phyloP scores from a whole-genome alignment of 2,113 vertebrate species.

The Mustela nigripes region DNA sequence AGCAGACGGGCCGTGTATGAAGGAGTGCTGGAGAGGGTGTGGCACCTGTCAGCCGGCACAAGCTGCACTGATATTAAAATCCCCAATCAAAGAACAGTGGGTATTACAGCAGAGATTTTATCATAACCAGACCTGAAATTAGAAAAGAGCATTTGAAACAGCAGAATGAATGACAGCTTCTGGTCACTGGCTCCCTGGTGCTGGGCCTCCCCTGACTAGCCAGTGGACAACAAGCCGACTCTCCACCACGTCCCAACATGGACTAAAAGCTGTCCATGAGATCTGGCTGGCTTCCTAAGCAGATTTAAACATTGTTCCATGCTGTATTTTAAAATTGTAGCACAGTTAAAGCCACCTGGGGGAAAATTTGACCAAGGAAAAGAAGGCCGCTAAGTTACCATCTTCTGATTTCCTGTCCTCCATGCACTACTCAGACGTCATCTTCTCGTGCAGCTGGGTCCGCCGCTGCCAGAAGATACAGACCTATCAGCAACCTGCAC shows the following conservation, averaged over 20 bases:
- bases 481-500: fast-evolving
- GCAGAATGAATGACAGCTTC: fast-evolving
- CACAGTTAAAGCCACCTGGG: background rate
- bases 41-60: background rate
- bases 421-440: fast-evolving
- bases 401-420: background rate
- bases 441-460: fast-evolving
- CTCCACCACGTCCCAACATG: background rate
- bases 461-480: too few species aligned
- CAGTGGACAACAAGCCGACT: background rate
- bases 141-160: fast-evolving
- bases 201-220: too few species aligned
- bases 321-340: background rate
- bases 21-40: fast-evolving
- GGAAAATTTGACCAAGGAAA: background rate
- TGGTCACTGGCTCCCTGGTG: fast-evolving
- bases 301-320: background rate
- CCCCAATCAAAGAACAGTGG: background rate
- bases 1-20: fast-evolving
- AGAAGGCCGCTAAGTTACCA: background rate
- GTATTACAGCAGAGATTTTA: background rate
- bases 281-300: too few species aligned
- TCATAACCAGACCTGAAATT: background rate
- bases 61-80: fast-evolving
- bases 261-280: background rate